Evolutionary conservation across 2,797 vertebrate genomes (phyloP), one percentile per base, ranked within the genome.

Genomic region (Falco biarmicus): DNA sequence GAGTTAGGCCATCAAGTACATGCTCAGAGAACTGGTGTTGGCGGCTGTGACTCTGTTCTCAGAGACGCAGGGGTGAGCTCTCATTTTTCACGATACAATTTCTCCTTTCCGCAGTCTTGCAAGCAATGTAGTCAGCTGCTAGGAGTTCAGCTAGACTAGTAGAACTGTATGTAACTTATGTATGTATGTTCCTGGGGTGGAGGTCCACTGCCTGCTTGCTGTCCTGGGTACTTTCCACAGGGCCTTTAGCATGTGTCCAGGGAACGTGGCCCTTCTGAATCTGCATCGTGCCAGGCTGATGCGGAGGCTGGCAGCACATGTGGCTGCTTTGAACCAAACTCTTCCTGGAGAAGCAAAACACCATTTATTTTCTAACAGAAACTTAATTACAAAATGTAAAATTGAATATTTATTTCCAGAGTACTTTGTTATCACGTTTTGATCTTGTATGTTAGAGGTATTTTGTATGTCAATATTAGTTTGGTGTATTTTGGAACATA

Each of bases 1-100:
- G 41, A 45, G 26, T 69, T 69, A 32, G 41, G 81, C 39, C 1
- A 1, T 24, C 21, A 41, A 10, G 15, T n/a, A 32, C 0, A 1
- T 43, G 28, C 48, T 47, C 34, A 41, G 65, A 76, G 64, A 59
- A 47, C 45, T 47, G 16, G 41, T 39, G 32, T 31, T 29, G 39
- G 5, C 53, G 59, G 32, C 59, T 45, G 73, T 45, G 39, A 41
- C 29, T 79, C 41, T 25, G 3, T 11, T 34, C 54, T 57, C 29
- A 13, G 56, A 45, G 24, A 12, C 57, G 34, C 32, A 29, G 56
- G 64, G 29, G 37, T 54, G 19, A 51, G 63, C 63, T 64, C 51
- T 37, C 39, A 21, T n/a, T 25, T 43, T 75, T 61, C 0, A 3
- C 22, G 11, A 13, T 17, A 17, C 26, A 14, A 15, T 50, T 57